A percentile compares a stretch with the other conserved stretches of the same genome.
Conservation (phyloP, 2,797 vertebrate species). For the Salmo trutta region DNA sequence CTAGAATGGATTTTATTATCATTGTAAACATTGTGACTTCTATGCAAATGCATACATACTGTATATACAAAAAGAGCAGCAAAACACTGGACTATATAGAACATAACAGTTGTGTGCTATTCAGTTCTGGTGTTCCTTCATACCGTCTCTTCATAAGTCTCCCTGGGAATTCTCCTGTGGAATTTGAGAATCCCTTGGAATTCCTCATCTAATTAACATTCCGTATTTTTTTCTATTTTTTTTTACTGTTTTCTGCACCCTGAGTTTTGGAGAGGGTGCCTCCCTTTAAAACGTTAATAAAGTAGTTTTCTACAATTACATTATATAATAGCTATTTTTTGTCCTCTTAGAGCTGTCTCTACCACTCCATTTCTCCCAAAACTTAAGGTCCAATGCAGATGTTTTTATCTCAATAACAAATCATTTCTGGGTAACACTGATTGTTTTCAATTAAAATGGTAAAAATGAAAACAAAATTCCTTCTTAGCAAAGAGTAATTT, state of each 20-base stretch:
- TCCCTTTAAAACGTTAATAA: constrained; percentile 33
- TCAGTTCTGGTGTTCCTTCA: constrained; percentile 49
- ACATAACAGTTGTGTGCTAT: constrained; percentile 42
- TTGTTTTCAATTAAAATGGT: too few species aligned
- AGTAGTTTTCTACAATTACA: constrained; percentile 25
- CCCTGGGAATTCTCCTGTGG: constrained; percentile 43
- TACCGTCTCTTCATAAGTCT: constrained; percentile 39
- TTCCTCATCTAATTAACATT: constrained; percentile 49
- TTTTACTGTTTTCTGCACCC: constrained; percentile 22
- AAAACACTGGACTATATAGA: constrained; percentile 62
- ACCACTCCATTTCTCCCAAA: neutral
- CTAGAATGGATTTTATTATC: constrained; percentile 57
- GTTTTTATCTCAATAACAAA: too few species aligned
- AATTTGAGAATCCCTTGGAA: constrained; percentile 45
- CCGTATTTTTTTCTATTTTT: constrained; percentile 13
- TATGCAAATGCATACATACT: constrained; percentile 58
- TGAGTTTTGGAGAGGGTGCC: constrained; percentile 31
- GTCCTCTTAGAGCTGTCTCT: neutral
- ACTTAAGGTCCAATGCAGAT: neutral
- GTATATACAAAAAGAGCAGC: constrained; percentile 64
- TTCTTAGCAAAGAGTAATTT: too few species aligned
- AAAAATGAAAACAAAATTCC: too few species aligned
- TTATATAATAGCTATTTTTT: constrained; percentile 11
- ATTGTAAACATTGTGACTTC: constrained; percentile 79
- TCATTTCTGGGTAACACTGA: too few species aligned